Evolutionary conservation across 2,113 vertebrate species (phyloP).

Genomic region (Pyxicephalus adspersus): DNA sequence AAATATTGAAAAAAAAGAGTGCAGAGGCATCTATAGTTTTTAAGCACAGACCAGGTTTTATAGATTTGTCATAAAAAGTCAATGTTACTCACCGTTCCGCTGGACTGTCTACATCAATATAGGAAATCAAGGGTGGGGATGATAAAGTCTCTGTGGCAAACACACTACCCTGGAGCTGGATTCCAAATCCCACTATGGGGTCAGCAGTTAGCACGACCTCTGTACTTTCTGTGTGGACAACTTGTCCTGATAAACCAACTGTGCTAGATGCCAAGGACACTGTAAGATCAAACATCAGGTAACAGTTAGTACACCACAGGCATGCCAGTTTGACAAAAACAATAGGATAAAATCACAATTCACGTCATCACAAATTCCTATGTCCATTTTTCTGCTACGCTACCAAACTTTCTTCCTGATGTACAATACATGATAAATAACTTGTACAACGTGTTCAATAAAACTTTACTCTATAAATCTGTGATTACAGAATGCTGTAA

Average conservation of each 20-base stretch:
- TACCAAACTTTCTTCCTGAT: no score
- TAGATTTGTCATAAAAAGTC: no score
- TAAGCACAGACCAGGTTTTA: no score
- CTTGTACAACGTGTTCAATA: no score
- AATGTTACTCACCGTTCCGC: conserved; percentile 85
- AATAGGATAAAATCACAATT: no score
- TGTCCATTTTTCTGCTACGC: no score
- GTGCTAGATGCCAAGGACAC: conserved; percentile 97
- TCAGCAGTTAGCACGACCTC: conserved; percentile 91
- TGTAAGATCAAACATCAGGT: conserved; percentile 66
- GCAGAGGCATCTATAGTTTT: no score
- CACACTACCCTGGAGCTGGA: conserved; percentile 96
- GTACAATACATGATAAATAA: no score
- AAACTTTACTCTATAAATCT: background rate
- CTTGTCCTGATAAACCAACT: conserved; percentile 93
- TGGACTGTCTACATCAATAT: conserved; percentile 94
- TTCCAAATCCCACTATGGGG: conserved; percentile 91
- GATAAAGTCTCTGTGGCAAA: conserved; percentile 95
- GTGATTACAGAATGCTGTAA: background rate
- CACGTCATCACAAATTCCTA: no score
- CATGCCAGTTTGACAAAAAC: background rate
- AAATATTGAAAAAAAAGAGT: no score
- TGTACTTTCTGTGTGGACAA: conserved; percentile 96
- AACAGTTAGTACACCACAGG: background rate
- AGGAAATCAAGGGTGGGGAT: conserved; percentile 96